These are phyloP conservation scores for Nasonovia ribisnigri DNA, from an alignment of 2,888 invertebrate species.

Conservation along the genomic window DNA sequence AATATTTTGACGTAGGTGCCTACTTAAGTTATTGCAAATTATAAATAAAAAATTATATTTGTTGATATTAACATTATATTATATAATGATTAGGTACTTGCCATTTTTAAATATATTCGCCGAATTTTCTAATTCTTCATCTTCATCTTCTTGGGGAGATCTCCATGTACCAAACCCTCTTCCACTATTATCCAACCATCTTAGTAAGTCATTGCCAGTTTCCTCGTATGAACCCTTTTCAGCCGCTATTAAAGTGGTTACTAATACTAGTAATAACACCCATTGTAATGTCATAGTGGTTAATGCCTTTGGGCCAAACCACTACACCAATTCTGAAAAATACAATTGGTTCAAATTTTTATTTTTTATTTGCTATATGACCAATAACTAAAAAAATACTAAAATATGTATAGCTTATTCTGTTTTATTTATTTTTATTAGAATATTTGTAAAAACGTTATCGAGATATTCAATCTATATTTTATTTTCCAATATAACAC, in stretches of 20 bases:
- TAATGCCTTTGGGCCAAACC: conserved; percentile 51
- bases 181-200: conserved; percentile 59
- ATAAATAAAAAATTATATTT: no score
- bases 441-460: not conserved
- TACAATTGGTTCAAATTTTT: not conserved
- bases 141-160: conserved; percentile 50
- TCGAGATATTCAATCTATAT: not conserved
- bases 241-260: conserved; percentile 53
- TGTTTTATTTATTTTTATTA: not conserved
- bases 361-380: not conserved
- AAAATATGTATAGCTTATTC: not conserved
- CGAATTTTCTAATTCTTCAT: conserved; percentile 51
- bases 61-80: no score
- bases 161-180: conserved; percentile 58
- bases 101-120: conserved; percentile 52
- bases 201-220: conserved; percentile 38
- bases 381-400: not conserved
- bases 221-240: conserved; percentile 49
- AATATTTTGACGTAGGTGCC: no score
- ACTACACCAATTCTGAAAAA: conserved; percentile 46
- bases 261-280: conserved; percentile 49
- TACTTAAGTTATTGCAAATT: no score
- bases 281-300: conserved; percentile 60
- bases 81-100: not conserved
- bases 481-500: not conserved